Evolutionary conservation across 1,140 invertebrate genomes (phyloP).

Genomic region (Drosophila pectinifera): DNA sequence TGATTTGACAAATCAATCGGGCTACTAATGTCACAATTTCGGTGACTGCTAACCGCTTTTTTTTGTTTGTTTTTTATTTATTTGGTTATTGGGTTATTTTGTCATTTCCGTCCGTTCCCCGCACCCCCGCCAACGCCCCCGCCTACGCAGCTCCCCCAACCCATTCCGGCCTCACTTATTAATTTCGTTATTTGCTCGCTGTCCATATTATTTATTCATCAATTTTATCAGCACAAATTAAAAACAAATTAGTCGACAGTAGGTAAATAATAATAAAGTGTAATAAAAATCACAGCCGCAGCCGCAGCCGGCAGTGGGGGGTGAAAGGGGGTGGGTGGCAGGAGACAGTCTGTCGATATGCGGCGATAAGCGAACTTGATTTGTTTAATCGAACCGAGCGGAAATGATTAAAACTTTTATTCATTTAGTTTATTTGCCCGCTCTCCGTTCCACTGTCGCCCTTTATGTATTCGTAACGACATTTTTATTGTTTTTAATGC

Average conservation of each 20-base stretch:
- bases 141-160: background rate
- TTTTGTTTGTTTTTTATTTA: background rate
- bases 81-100: conserved; percentile 7
- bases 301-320: background rate
- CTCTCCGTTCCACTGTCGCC: no score
- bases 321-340: background rate
- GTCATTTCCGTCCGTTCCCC: background rate
- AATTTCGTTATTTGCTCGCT: conserved; percentile 75
- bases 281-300: conserved; percentile 73
- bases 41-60: conserved; percentile 28
- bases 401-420: conserved; percentile 72
- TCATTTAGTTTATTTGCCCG: conserved; percentile 54
- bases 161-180: conserved; percentile 57
- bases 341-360: conserved; percentile 54
- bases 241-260: conserved; percentile 83
- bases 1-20: conserved; percentile 80
- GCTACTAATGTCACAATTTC: conserved; percentile 68
- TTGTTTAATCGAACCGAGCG: conserved; percentile 59
- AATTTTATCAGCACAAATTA: conserved; percentile 82
- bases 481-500: conserved; percentile 81
- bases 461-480: conserved; percentile 66
- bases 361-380: conserved; percentile 66
- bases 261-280: conserved; percentile 82
- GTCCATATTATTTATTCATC: conserved; percentile 75
- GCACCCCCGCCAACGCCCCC: no score